Evolutionary conservation across 2,888 invertebrate species (phyloP).

Genomic region (Chrysolina haemoptera): DNA sequence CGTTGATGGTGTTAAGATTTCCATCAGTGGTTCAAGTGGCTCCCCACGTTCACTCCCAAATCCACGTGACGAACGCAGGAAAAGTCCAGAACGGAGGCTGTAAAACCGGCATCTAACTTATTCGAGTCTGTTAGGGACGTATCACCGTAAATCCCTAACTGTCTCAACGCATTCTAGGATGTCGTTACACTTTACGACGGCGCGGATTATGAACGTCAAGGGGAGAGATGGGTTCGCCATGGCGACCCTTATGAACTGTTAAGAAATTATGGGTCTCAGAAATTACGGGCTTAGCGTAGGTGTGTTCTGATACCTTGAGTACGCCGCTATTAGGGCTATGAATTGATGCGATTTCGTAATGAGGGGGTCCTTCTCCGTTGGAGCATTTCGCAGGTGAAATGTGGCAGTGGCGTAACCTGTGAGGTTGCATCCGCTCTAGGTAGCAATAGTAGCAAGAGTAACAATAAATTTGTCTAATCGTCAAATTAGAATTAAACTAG

Average conservation of each 20-base stretch:
- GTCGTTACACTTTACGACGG: constrained; percentile 65
- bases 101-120: constrained; percentile 62
- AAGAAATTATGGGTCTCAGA: constrained; percentile 51
- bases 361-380: background rate
- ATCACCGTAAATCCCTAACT: constrained; percentile 66
- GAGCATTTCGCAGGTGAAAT: background rate
- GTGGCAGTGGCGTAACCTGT: background rate
- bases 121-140: constrained; percentile 60
- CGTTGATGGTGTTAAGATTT: too few species aligned
- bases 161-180: constrained; percentile 63
- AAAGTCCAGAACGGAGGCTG: constrained; percentile 55
- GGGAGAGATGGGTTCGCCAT: constrained; percentile 49
- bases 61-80: background rate
- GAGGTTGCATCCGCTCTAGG: background rate
- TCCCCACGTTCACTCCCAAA: background rate
- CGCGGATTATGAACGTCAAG: constrained; percentile 58
- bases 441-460: too few species aligned
- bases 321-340: constrained; percentile 6
- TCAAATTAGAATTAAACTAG: too few species aligned
- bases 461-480: too few species aligned
- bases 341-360: constrained; percentile 1
- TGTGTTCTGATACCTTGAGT: constrained; percentile 16
- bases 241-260: constrained; percentile 54
- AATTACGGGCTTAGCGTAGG: constrained; percentile 27
- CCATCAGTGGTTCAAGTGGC: background rate